Evolutionary conservation across 2,888 invertebrate genomes (phyloP), one percentile per base, ranked within the genome.

Genomic region (Ormia ochracea): DNA sequence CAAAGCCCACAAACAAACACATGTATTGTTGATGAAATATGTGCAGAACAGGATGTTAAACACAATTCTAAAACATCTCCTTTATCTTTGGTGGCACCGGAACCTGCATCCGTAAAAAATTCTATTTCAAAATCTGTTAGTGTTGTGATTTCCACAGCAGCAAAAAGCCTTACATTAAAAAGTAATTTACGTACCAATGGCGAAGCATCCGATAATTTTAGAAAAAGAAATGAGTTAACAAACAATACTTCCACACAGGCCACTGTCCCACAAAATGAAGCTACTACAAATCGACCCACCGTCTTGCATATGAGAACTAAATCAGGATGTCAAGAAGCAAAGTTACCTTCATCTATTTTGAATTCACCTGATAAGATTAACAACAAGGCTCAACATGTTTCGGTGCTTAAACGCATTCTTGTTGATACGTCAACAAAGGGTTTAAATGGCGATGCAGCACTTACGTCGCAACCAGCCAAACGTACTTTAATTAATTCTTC

Each of bases 71-170:
- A 82, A 69, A 83, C 84, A 21, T 85, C 87, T 9, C 85, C 87
- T 17, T 78, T 90, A 68, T 87, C 89, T 1, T 82, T 90, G 36
- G 90, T 90, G 56, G 88, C 90, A 65, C 90, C 90, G 0, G 89
- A 90, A 45, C 82, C 87, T 0, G 82, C 84, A 5, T 87, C 87
- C 10, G 89, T 90, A 3, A 90, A 89, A 81, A 85, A 84, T 52
- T 88, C 90, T 23, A 90, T 90, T 79, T 85, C 87, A 2, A 88
- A 90, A 81, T 90, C 91, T 83, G 87, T 90, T 66, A 85, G 88
- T 83, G 85, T 91, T 45, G 88, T 89, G 3, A 88, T 88, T 83
- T 83, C 86, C 21, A 88, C 88, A 14, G 85, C 88, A 4, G 88
- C 87, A 3, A 86, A 87, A 33, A 87, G 87, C 82, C 80, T 89